phyloP scores from a whole-genome alignment of 2,113 vertebrate genomes.

The Myocastor coypus region DNA sequence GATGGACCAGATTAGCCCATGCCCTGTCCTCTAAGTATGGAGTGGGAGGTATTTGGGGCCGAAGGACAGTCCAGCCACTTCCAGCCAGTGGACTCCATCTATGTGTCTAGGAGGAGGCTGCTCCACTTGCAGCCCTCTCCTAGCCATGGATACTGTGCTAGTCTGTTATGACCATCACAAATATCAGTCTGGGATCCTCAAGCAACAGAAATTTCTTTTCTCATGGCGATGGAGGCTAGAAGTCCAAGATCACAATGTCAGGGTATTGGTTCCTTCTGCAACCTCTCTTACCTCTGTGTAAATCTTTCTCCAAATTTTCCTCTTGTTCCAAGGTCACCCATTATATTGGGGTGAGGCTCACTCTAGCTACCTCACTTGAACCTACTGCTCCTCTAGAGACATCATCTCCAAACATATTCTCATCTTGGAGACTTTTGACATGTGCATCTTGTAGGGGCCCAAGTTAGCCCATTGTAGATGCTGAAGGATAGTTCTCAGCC shows the following conservation, averaged over 20 bases:
- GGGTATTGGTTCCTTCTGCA: neutral
- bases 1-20: neutral
- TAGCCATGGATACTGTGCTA: too few species aligned
- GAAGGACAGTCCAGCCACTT: neutral
- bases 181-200: neutral
- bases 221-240: neutral
- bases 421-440: neutral
- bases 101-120: neutral
- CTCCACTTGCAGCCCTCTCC: neutral
- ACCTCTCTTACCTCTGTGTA: neutral
- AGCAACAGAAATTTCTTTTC: neutral
- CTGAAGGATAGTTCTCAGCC: neutral
- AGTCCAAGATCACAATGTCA: neutral
- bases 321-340: neutral
- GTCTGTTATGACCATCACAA: neutral
- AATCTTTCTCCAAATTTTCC: neutral
- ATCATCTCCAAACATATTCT: neutral
- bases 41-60: too few species aligned
- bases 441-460: neutral
- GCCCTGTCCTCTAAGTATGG: neutral
- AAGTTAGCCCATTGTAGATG: neutral
- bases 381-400: neutral
- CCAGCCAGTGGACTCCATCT: neutral
- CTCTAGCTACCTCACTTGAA: neutral
- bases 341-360: neutral